Percentiles rank a stretch among this genome's conserved stretches.
phyloP scores from a whole-genome alignment of 2,113 vertebrate genomes.

The Origma solitaria region DNA sequence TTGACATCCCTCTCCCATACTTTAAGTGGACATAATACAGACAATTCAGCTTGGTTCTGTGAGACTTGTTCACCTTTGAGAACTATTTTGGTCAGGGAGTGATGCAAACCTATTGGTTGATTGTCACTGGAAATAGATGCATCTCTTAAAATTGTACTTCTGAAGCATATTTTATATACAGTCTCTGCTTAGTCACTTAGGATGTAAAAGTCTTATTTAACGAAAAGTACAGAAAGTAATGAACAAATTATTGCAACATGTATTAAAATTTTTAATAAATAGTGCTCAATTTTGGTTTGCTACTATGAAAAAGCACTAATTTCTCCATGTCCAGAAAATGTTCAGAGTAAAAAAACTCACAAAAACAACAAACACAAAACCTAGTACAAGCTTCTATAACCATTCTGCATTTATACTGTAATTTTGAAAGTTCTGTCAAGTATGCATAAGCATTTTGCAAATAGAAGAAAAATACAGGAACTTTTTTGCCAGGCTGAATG shows the following conservation, averaged over 20 bases:
- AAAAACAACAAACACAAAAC: not conserved
- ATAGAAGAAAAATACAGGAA: not conserved
- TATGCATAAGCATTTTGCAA: not conserved
- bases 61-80: not conserved
- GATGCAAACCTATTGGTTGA: not conserved
- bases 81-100: not conserved
- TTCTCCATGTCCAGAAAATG: not conserved
- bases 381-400: not conserved
- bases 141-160: not conserved
- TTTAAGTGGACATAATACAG: not conserved
- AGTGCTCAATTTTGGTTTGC: not conserved
- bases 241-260: accelerated
- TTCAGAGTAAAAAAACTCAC: not conserved
- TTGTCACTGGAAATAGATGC: not conserved
- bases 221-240: not conserved
- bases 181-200: not conserved
- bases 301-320: not conserved
- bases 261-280: not conserved
- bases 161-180: not conserved
- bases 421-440: not conserved
- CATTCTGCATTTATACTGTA: not conserved
- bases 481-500: not conserved
- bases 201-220: not conserved
- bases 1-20: not conserved
- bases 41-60: not conserved